Evolutionary conservation across 1,140 invertebrate species (phyloP), one percentile per base, ranked within the genome.

Genomic region (Apocrypta bakeri): DNA sequence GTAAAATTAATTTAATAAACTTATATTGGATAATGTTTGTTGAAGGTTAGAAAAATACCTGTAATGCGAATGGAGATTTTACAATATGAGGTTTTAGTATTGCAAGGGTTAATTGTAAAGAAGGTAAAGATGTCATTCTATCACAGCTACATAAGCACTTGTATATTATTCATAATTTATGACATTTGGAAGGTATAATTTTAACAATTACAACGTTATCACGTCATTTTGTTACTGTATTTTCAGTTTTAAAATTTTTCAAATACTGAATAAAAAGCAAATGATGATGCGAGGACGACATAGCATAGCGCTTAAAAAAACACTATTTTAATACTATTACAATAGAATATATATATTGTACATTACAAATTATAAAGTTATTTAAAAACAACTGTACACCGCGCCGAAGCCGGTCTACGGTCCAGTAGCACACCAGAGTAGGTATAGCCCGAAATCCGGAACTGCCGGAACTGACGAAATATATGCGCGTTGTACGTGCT

Each of bases 61-160:
- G 91, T 27, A 95, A 86, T 1, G 93, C 94, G 78, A 94, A 91
- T 12, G 95, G 95, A 88, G 95, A 95, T 89, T 95, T 94, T 0
- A 95, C 89, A 9, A 95, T 91, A 85, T 96, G 95, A 2, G 96
- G 96, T 87, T 97, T 97, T 71, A 97, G 93, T 83, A 97, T 94
- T 9, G 95, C 95, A 75, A 96, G 88, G 37, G 96, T 96, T 75
- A 94, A 85, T 87, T 94, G 88, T 4, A 94, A 87, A 83, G 82
- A 81, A 68, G 88, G 85, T 85, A 68, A 84, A 31, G 85, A 84
- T 84, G 86, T 87, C 89, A 91, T 91, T 63, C 14, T 83, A 8
- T 37, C 63, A 75, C 75, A 0, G 1, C 68, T 29, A 21, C 33
- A 37, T 21, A 56, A 17, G n/a, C 21, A 56, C 14, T 56, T 56